Percentiles rank a stretch among this genome's conserved stretches.
Evolutionary conservation across 2,797 vertebrate genomes (phyloP).

Genomic region (Phylloscopus collybita): DNA sequence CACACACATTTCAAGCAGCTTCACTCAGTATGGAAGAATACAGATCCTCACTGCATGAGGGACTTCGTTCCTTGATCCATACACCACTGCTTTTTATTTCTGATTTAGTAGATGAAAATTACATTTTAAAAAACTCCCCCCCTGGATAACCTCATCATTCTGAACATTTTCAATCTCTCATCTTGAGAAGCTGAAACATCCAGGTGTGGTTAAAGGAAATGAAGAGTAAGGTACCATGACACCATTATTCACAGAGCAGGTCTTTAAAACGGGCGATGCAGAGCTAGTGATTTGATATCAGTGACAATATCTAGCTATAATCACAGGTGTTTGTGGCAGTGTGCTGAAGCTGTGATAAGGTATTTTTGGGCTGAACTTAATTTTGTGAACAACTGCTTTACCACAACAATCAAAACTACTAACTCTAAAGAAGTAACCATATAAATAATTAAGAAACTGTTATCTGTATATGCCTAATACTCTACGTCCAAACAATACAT

Average conservation of each 20-base stretch:
- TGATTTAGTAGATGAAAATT: neutral
- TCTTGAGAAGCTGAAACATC: neutral
- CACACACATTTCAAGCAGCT: neutral
- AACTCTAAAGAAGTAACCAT: neutral
- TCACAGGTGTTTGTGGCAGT: neutral
- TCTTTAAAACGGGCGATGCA: neutral
- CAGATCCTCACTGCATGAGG: neutral
- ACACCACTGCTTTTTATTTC: neutral
- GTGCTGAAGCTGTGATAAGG: neutral
- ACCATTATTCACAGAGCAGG: neutral
- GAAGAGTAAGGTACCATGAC: neutral
- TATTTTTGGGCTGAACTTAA: neutral
- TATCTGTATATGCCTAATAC: neutral
- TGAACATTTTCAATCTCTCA: neutral
- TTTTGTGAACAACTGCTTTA: neutral
- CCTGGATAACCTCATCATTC: neutral
- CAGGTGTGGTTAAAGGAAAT: neutral
- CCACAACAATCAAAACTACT: neutral
- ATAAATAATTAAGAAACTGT: neutral
- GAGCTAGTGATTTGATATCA: neutral
- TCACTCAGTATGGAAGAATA: neutral
- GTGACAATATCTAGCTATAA: neutral
- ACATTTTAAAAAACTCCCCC: accelerated
- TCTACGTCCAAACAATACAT: neutral
- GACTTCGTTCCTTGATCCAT: neutral